Percentiles rank a stretch among this genome's conserved stretches.
phyloP scores from a whole-genome alignment of 2,113 vertebrate species.

The Furnarius figulus region DNA sequence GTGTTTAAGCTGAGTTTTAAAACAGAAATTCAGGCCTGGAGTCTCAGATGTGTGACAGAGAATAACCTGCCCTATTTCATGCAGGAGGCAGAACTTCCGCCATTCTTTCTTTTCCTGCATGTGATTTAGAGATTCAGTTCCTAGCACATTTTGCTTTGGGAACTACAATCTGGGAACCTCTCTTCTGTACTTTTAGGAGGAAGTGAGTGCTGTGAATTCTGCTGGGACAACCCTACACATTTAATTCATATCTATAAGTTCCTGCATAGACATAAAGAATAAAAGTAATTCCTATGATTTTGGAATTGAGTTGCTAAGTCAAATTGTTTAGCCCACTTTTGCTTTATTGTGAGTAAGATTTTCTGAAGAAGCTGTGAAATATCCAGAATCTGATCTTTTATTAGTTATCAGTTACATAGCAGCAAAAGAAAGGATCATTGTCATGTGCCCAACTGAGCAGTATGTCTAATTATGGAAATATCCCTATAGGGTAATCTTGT shows the following conservation, averaged over 20 bases:
- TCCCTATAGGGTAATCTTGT: neutral
- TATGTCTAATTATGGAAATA: neutral
- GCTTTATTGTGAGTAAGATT: neutral
- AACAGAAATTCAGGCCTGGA: neutral
- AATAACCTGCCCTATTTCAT: neutral
- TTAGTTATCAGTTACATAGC: neutral
- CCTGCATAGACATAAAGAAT: neutral
- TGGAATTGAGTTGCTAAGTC: neutral
- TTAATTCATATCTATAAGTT: neutral
- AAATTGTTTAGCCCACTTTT: neutral
- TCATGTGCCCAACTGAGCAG: neutral
- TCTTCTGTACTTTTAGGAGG: neutral
- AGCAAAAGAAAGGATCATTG: neutral
- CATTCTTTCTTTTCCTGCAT: neutral
- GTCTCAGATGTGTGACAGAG: neutral
- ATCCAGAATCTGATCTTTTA: neutral
- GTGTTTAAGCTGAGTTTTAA: neutral
- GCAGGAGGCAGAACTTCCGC: neutral
- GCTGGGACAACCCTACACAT: neutral
- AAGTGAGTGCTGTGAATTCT: neutral
- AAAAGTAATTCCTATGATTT: neutral
- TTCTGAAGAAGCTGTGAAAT: neutral
- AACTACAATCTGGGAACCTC: neutral
- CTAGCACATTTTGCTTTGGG: neutral
- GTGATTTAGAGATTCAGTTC: neutral